phyloP scores from a whole-genome alignment of 2,113 vertebrate genomes.

The Heptranchias perlo region DNA sequence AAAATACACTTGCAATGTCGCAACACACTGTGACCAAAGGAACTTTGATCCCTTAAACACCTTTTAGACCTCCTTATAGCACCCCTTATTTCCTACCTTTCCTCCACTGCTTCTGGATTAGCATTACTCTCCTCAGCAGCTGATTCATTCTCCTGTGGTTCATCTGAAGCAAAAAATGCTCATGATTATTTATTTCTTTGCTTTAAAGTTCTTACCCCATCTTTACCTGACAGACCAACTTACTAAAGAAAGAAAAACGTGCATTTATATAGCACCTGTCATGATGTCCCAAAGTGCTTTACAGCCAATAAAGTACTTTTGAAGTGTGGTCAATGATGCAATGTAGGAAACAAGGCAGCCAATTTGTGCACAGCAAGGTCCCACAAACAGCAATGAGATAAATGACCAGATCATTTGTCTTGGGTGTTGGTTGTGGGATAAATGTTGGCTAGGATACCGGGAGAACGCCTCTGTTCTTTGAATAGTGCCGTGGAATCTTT shows the following conservation, averaged over 20 bases:
- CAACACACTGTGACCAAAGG: background rate
- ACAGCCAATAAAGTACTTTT: background rate
- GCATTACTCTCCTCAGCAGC: background rate
- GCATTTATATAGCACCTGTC: background rate
- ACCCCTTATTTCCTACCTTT: background rate
- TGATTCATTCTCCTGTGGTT: background rate
- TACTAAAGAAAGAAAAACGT: background rate
- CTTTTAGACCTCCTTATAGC: too few relatives aligned
- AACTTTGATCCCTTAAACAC: background rate
- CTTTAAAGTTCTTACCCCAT: background rate
- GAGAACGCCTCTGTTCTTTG: background rate
- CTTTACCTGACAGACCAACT: background rate
- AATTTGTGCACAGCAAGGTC: background rate
- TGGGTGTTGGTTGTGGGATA: background rate
- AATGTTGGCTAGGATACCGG: background rate
- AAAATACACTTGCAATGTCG: background rate
- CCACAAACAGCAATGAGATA: background rate
- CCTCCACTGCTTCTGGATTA: background rate
- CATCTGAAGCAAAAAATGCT: background rate
- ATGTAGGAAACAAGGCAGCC: background rate
- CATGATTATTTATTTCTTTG: background rate
- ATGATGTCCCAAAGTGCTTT: background rate
- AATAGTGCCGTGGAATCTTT: background rate
- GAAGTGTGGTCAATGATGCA: background rate
- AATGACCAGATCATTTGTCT: background rate